phyloP scores from a whole-genome alignment of 1,140 invertebrate genomes.

The Coboldia fuscipes region DNA sequence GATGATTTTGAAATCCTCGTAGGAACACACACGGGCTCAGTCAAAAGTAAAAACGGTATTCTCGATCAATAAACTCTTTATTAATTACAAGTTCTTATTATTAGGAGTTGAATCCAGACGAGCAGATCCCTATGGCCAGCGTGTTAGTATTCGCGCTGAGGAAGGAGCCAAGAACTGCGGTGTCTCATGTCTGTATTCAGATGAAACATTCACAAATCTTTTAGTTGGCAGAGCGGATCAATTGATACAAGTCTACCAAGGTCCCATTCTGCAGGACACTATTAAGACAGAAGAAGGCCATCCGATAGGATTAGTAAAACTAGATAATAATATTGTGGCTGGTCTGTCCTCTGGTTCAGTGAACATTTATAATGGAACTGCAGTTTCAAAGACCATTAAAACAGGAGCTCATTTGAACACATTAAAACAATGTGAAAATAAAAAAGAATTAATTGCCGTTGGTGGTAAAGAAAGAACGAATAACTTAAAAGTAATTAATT shows the following conservation, averaged over 20 bases:
- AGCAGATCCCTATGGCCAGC: slow-evolving; percentile 23
- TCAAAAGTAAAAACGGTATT: slow-evolving; percentile 22
- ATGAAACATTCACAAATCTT: slow-evolving; percentile 40
- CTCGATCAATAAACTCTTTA: neutral
- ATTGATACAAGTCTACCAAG: slow-evolving; percentile 10
- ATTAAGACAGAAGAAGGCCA: slow-evolving; percentile 8
- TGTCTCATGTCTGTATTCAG: slow-evolving; percentile 47
- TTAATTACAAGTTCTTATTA: neutral
- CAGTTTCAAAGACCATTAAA: slow-evolving; percentile 4
- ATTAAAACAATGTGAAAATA: slow-evolving; percentile 21
- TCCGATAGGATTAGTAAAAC: slow-evolving; percentile 15
- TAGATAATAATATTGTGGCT: slow-evolving; percentile 13
- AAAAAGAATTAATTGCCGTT: slow-evolving; percentile 14
- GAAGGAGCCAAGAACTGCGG: slow-evolving; percentile 26
- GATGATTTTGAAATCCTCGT: slow-evolving; percentile 18
- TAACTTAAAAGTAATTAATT: slow-evolving; percentile 27
- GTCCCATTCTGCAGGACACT: slow-evolving; percentile 3
- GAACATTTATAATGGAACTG: slow-evolving; percentile 5
- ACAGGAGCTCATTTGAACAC: slow-evolving; percentile 15
- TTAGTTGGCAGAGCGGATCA: slow-evolving; percentile 27
- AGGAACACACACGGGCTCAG: slow-evolving; percentile 19
- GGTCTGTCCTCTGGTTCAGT: slow-evolving; percentile 14
- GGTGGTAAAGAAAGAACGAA: slow-evolving; percentile 29
- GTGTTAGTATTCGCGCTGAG: too few relatives aligned
- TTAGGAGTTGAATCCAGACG: slow-evolving; percentile 14